These are phyloP conservation scores for Saccostrea glomerata DNA, from an alignment of 1,140 invertebrate genomes.

Conservation along the genomic window DNA sequence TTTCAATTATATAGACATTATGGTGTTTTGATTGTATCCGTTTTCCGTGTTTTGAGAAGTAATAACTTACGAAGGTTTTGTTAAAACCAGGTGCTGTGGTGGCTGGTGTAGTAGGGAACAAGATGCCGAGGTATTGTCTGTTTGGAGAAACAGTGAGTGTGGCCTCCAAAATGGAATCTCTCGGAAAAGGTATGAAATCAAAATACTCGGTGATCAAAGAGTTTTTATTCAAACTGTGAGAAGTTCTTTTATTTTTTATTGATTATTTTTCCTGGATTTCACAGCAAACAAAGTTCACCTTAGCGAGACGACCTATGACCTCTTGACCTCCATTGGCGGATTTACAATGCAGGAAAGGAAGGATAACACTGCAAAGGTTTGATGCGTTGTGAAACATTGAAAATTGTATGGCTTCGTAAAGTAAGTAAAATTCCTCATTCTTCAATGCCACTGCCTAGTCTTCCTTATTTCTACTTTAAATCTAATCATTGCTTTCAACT, in stretches of 20 bases:
- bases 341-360: constrained; percentile 56
- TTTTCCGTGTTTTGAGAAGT: neutral
- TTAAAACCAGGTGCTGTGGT: constrained; percentile 85
- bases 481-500: too few relatives aligned
- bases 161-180: constrained; percentile 67
- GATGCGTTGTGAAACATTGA: neutral
- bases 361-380: constrained; percentile 33
- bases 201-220: neutral
- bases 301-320: constrained; percentile 57
- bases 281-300: constrained; percentile 62
- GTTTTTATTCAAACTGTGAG: neutral
- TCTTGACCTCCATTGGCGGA: constrained; percentile 51
- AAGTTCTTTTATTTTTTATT: neutral
- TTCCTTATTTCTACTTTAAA: too few relatives aligned
- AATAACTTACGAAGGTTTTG: constrained; percentile 54
- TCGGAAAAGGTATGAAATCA: constrained; percentile 52
- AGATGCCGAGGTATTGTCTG: constrained; percentile 95
- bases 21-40: too few relatives aligned
- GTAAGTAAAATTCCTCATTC: too few relatives aligned
- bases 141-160: constrained; percentile 88
- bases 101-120: constrained; percentile 94
- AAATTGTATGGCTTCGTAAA: too few relatives aligned
- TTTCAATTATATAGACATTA: too few relatives aligned
- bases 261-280: constrained; percentile 23
- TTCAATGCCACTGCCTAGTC: too few relatives aligned